Evolutionary conservation across 2,797 vertebrate genomes (phyloP), one percentile per base, ranked within the genome.

Genomic region (Microchirus variegatus): DNA sequence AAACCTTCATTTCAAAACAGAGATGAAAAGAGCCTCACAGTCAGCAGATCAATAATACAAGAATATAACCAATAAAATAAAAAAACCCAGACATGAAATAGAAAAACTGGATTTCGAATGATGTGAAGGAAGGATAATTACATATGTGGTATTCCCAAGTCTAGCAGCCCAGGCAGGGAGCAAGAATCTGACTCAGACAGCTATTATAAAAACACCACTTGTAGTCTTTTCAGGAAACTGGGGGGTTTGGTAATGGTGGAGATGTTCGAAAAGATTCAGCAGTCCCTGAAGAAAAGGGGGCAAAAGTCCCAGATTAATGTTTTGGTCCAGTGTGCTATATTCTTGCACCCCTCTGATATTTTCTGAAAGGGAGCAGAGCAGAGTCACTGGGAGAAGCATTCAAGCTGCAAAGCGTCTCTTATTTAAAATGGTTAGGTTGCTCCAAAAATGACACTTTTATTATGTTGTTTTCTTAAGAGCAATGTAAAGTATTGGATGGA

Each of bases 301-400:
- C 68, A 82, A 69, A 79, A 78, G 67, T 76, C 73, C 13, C n/a
- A 69, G 74, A 82, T 84, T 73, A 75, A 84, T 75, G 78, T 74
- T 78, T 78, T 72, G 71, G 61, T 73, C 52, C 42, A 26, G 2
- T 36, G 62, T 65, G 66, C 59, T 75, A 40, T 43, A 63, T 69
- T 70, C 53, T 48, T 55, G 12, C 26, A 63, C n/a, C 56, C 45
- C 42, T 73, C 55, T 63, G 68, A 77, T 57, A 64, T 64, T 56
- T 73, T 77, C 19, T 37, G 6, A 54, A 71, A 42, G 61, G 53
- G 52, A 66, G 57, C 51, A 63, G 63, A 67, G 54, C 57, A 53
- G 53, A 70, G 18, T 54, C 67, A 19, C 53, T 40, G 66, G 46
- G 71, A 65, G 19, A 70, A 40, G 54, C 70, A 67, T 60, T 73